These are phyloP conservation scores for Nettapus auritus DNA, from an alignment of 2,113 vertebrate species.

Conservation along the genomic window DNA sequence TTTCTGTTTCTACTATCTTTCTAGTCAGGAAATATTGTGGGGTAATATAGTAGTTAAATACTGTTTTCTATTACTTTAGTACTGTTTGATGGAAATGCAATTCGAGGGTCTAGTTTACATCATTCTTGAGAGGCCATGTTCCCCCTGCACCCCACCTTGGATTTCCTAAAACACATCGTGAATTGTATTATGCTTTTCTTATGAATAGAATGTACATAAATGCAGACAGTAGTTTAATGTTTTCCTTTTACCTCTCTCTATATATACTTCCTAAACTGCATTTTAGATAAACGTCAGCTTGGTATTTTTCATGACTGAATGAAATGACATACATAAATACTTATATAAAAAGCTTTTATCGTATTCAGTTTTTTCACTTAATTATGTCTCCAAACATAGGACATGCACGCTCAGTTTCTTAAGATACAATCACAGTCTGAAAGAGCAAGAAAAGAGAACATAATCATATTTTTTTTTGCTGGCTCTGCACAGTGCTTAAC, in stretches of 20 bases:
- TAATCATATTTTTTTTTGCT: neutral
- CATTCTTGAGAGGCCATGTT: neutral
- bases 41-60: neutral
- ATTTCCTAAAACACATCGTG: neutral
- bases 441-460: neutral
- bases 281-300: neutral
- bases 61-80: neutral
- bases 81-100: neutral
- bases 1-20: neutral
- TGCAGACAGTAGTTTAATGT: neutral
- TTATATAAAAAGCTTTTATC: neutral
- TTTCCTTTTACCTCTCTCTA: neutral
- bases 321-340: neutral
- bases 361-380: neutral
- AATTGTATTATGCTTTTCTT: neutral
- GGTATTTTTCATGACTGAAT: neutral
- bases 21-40: neutral
- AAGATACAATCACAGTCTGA: neutral
- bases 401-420: neutral
- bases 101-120: conserved; percentile 11
- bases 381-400: neutral
- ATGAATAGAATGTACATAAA: neutral
- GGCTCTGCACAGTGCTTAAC: neutral
- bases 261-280: neutral
- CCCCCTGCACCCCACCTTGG: neutral